A percentile compares a stretch with the other conserved stretches of the same genome.
These are phyloP conservation scores for Xylocampa areola DNA, from an alignment of 2,888 invertebrate genomes.

Conservation along the genomic window DNA sequence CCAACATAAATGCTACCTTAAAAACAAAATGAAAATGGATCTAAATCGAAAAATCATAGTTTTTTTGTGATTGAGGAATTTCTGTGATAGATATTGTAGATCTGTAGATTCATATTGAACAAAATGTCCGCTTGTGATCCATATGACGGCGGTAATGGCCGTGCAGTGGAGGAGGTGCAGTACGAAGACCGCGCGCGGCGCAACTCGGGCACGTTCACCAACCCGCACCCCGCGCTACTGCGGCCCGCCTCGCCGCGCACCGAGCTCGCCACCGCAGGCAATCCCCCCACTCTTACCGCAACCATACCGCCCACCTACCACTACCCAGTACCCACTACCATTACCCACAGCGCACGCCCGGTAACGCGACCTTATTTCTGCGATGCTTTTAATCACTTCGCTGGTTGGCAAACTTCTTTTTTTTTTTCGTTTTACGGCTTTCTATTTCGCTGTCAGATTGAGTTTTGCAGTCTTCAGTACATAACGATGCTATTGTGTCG, in stretches of 20 bases:
- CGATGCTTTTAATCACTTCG: slow-evolving; percentile 28
- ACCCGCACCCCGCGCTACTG: slow-evolving; percentile 83
- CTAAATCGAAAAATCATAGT: too few relatives aligned
- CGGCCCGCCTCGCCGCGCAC: slow-evolving; percentile 79
- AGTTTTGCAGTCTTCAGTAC: slow-evolving; percentile 26
- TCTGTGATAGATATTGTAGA: too few relatives aligned
- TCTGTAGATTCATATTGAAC: too few relatives aligned
- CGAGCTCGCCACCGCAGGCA: slow-evolving; percentile 88
- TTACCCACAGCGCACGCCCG: slow-evolving; percentile 25
- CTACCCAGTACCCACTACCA: background rate
- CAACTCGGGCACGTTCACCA: slow-evolving; percentile 85
- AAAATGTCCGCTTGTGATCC: too few relatives aligned
- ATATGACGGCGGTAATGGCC: slow-evolving; percentile 13
- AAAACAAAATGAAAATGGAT: too few relatives aligned
- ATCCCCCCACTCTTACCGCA: slow-evolving; percentile 38
- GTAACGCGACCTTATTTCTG: slow-evolving; percentile 33
- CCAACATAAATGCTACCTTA: too few relatives aligned
- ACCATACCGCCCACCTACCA: too few relatives aligned
- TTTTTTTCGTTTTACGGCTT: slow-evolving; percentile 28
- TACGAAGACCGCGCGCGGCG: slow-evolving; percentile 79
- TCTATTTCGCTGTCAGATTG: slow-evolving; percentile 24
- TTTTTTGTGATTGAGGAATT: too few relatives aligned
- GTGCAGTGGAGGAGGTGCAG: slow-evolving; percentile 70
- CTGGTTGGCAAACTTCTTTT: slow-evolving; percentile 22
- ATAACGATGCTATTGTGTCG: slow-evolving; percentile 1